These are phyloP conservation scores for Chrysoperla carnea DNA, from an alignment of 1,140 invertebrate genomes.

Conservation along the genomic window DNA sequence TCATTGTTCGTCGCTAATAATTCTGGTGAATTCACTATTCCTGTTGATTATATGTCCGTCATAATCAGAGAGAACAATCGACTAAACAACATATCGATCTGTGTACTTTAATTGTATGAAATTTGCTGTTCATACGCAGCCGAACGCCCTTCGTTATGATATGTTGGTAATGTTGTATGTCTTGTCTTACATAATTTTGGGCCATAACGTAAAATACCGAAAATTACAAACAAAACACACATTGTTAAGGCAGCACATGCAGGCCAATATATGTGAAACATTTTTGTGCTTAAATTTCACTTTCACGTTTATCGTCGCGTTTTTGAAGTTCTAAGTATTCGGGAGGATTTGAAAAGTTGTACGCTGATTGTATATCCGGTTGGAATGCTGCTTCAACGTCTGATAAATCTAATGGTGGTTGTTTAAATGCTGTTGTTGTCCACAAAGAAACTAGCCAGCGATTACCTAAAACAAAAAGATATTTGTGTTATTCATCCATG, in stretches of 20 bases:
- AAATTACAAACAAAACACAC: slow-evolving; percentile 51
- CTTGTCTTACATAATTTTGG: slow-evolving; percentile 43
- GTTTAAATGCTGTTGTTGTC: slow-evolving; percentile 62
- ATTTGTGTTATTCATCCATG: not conserved
- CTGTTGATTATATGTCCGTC: no score
- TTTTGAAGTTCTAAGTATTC: slow-evolving; percentile 61
- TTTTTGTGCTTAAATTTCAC: slow-evolving; percentile 47
- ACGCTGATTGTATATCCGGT: not conserved
- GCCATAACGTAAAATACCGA: slow-evolving; percentile 53
- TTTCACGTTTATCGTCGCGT: slow-evolving; percentile 33
- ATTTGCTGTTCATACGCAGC: slow-evolving; percentile 40
- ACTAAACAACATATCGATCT: no score
- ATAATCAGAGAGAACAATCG: no score
- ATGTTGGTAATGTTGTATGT: slow-evolving; percentile 38
- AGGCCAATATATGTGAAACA: slow-evolving; percentile 29
- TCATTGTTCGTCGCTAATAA: no score
- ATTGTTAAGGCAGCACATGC: slow-evolving; percentile 48
- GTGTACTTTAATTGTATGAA: slow-evolving; percentile 24
- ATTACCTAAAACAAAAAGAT: slow-evolving; percentile 39
- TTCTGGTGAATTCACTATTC: no score
- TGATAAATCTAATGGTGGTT: slow-evolving; percentile 61
- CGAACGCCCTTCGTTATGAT: slow-evolving; percentile 35
- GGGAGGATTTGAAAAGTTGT: slow-evolving; percentile 17
- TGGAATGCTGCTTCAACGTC: slow-evolving; percentile 35
- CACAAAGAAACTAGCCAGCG: slow-evolving; percentile 67